These are phyloP conservation scores for Cynaeus angustus DNA, from an alignment of 2,888 invertebrate species.

Conservation along the genomic window DNA sequence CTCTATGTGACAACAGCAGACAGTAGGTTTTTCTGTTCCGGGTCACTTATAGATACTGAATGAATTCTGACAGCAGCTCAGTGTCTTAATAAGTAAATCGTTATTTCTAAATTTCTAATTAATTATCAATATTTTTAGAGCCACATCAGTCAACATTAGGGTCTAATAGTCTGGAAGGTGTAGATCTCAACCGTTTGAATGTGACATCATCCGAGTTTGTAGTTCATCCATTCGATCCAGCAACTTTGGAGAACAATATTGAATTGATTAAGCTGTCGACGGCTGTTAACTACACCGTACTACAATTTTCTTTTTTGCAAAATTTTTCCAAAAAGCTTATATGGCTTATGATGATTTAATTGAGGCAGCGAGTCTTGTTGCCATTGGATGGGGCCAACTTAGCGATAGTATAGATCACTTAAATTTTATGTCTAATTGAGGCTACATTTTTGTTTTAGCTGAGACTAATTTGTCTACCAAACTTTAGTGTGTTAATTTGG, in stretches of 20 bases:
- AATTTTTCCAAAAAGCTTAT: not conserved
- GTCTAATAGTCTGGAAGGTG: not conserved
- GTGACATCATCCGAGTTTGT: not conserved
- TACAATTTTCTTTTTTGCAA: too few relatives aligned
- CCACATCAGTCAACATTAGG: too few relatives aligned
- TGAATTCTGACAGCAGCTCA: constrained; percentile 51
- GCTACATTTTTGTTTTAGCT: not conserved
- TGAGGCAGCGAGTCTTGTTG: not conserved
- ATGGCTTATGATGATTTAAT: not conserved
- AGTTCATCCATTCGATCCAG: not conserved
- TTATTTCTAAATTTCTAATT: not conserved
- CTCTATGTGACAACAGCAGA: constrained; percentile 8
- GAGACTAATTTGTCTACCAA: not conserved
- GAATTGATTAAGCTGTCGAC: constrained; percentile 1
- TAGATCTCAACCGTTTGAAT: not conserved
- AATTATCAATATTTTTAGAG: too few relatives aligned
- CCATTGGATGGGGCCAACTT: constrained; percentile 36
- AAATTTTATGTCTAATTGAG: not conserved
- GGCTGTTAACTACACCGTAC: not conserved
- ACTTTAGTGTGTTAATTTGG: constrained; percentile 16
- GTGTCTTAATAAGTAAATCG: constrained; percentile 51
- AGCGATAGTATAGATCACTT: constrained; percentile 24
- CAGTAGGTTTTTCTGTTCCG: constrained; percentile 10
- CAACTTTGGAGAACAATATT: constrained; percentile 5
- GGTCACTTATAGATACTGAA: constrained; percentile 2